Evolutionary conservation across 2,888 invertebrate genomes (phyloP).

Genomic region (Cephus runcator): DNA sequence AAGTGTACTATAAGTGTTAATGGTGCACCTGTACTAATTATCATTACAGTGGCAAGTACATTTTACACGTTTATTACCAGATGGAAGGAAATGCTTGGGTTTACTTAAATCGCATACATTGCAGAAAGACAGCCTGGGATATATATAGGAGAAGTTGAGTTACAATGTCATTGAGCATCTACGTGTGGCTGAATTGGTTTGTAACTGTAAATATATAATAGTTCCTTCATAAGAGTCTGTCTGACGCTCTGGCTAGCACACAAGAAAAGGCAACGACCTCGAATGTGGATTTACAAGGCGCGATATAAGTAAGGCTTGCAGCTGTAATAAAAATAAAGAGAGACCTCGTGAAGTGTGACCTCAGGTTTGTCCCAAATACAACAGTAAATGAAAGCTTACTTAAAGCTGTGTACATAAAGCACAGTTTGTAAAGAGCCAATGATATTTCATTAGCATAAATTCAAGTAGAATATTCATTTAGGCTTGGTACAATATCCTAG

Average conservation of each 20-base stretch:
- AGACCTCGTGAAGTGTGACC: conserved; percentile 15
- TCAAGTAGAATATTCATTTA: background rate
- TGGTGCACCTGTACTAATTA: background rate
- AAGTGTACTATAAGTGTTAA: background rate
- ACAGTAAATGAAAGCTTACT: background rate
- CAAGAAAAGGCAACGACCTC: conserved; percentile 53
- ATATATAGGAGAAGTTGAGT: background rate
- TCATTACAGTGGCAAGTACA: background rate
- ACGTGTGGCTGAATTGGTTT: conserved; percentile 29
- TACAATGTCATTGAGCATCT: background rate
- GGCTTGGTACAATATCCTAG: background rate
- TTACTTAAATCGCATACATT: background rate
- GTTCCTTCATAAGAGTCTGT: conserved; percentile 36
- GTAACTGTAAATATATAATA: conserved; percentile 33
- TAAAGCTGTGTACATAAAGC: background rate
- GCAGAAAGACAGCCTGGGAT: background rate
- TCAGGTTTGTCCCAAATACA: conserved; percentile 23
- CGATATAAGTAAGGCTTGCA: conserved; percentile 32
- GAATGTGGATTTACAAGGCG: conserved; percentile 42
- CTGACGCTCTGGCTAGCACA: conserved; percentile 37
- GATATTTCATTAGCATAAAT: background rate
- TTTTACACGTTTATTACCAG: background rate
- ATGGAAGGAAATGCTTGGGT: background rate
- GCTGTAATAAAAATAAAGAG: conserved; percentile 14
- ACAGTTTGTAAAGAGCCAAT: background rate